These are phyloP conservation scores for Turdus rufiventris DNA, from an alignment of 2,113 vertebrate genomes.

Conservation along the genomic window DNA sequence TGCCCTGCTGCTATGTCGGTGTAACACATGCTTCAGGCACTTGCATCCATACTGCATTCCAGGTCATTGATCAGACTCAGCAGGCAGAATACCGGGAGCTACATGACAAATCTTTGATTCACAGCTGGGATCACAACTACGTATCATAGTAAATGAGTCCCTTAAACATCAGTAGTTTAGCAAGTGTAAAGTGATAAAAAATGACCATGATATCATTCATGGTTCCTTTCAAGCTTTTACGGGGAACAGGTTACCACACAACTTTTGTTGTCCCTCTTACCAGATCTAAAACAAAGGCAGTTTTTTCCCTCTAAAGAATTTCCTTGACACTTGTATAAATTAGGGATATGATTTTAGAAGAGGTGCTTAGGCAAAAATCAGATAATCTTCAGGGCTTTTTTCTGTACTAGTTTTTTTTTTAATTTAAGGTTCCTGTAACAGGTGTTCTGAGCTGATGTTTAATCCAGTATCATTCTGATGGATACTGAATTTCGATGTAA, in stretches of 20 bases:
- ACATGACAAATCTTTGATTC: constrained; percentile 80
- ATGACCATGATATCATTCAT: constrained; percentile 81
- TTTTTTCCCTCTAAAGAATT: neutral
- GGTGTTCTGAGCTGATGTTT: neutral
- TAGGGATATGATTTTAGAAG: neutral
- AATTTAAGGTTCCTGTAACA: neutral
- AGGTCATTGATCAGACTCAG: constrained; percentile 82
- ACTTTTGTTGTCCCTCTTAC: neutral
- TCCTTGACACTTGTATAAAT: neutral
- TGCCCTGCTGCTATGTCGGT: constrained; percentile 85
- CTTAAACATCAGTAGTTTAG: constrained; percentile 83
- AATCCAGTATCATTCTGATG: neutral
- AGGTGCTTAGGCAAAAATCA: neutral
- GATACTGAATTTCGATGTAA: neutral
- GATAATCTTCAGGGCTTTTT: neutral
- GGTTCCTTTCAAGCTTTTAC: constrained; percentile 67
- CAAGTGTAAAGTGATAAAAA: constrained; percentile 70
- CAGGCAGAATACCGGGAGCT: constrained; percentile 69
- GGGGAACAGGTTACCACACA: neutral
- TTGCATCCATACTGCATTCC: constrained; percentile 80
- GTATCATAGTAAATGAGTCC: constrained; percentile 84
- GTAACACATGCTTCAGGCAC: constrained; percentile 82
- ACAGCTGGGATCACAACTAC: constrained; percentile 83
- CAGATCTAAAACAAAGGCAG: neutral
- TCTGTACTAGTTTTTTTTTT: neutral